Percentiles rank a stretch among this genome's conserved stretches.
phyloP scores from a whole-genome alignment of 2,888 invertebrate genomes.

The Nymphalis polychloros region DNA sequence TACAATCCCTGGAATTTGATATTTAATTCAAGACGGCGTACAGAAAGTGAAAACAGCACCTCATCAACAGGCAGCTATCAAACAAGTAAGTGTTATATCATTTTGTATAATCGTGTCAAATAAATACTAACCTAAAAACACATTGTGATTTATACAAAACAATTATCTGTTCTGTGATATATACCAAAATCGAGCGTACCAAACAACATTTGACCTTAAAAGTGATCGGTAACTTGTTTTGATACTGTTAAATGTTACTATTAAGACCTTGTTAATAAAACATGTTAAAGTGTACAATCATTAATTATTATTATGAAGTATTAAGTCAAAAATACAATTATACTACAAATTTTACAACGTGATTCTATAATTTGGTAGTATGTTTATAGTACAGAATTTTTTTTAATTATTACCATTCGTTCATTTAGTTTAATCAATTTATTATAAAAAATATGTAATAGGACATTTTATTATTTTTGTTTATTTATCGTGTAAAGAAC shows the following conservation, averaged over 20 bases:
- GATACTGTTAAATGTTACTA: not conserved
- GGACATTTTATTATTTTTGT: not conserved
- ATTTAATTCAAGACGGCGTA: constrained; percentile 65
- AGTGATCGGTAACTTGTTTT: constrained; percentile 32
- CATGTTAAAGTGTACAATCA: no score
- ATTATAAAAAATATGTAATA: no score
- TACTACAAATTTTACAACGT: no score
- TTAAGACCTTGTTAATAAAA: not conserved
- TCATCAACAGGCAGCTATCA: constrained; percentile 62
- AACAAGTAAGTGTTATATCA: constrained; percentile 55
- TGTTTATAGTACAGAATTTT: not conserved
- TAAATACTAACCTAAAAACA: not conserved
- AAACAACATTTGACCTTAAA: constrained; percentile 25
- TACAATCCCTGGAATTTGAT: constrained; percentile 74
- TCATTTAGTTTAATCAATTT: no score
- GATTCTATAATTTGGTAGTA: no score
- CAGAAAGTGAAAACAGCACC: constrained; percentile 73
- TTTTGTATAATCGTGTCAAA: constrained; percentile 11
- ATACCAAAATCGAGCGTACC: constrained; percentile 4
- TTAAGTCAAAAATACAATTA: no score
- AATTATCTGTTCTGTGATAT: not conserved
- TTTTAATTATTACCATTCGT: no score
- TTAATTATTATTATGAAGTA: no score
- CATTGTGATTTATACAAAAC: not conserved
- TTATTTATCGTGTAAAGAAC: not conserved